These are phyloP conservation scores for Hypselothyrea guttata DNA, from an alignment of 2,888 invertebrate genomes.

Conservation along the genomic window DNA sequence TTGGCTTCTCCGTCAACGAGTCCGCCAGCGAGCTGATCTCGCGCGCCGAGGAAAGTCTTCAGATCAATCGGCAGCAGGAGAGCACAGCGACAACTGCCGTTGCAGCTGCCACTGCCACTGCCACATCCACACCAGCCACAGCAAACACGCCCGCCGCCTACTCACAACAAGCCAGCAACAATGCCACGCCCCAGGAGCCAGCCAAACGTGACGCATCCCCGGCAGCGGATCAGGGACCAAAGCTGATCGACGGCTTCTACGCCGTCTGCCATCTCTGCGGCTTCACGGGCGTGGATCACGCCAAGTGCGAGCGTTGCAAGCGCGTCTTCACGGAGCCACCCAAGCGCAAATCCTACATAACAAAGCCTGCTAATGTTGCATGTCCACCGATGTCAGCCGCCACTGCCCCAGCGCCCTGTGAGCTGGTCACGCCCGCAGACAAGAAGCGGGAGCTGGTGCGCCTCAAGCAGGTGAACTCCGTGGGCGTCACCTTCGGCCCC, in stretches of 20 bases:
- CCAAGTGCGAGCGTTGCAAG: conserved; percentile 89
- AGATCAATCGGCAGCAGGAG: conserved; percentile 79
- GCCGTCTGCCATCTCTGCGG: conserved; percentile 92
- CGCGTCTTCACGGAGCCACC: conserved; percentile 88
- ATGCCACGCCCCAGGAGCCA: conserved; percentile 39
- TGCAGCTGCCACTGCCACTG: conserved; percentile 18
- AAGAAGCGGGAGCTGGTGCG: conserved; percentile 67
- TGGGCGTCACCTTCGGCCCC: conserved; percentile 24
- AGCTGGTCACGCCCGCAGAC: conserved; percentile 50
- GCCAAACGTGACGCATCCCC: conserved; percentile 62
- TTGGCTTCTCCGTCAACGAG: conserved; percentile 83
- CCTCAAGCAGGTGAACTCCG: conserved; percentile 46
- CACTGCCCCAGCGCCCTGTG: conserved; percentile 24
- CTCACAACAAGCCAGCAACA: conserved; percentile 23
- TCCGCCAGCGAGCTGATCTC: conserved; percentile 81
- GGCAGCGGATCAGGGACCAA: conserved; percentile 84
- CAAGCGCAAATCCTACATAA: conserved; percentile 82
- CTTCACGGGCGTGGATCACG: conserved; percentile 89
- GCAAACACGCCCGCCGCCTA: conserved; percentile 21
- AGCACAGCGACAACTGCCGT: conserved; percentile 46
- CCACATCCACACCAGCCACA: conserved; percentile 21
- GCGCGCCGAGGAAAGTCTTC: conserved; percentile 81
- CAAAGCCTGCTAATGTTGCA: conserved; percentile 56
- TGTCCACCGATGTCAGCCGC: background rate
- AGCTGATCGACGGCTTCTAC: conserved; percentile 87